A percentile compares a stretch with the other conserved stretches of the same genome.
Conservation (phyloP, 2,113 vertebrate genomes). For the Pterocles burchelli region DNA sequence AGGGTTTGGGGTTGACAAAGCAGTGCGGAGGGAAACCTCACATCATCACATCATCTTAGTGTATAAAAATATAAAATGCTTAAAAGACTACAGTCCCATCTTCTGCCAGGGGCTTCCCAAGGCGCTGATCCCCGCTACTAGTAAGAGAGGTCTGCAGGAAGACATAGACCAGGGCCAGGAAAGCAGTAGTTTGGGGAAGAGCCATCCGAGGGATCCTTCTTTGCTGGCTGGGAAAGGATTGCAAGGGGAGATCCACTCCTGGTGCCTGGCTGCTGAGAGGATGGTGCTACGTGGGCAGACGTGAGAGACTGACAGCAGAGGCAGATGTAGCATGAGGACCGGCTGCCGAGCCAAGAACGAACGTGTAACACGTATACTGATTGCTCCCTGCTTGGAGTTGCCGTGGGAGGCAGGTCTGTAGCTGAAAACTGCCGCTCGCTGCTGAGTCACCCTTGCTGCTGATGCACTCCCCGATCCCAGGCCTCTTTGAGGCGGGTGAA, state of each 20-base stretch:
- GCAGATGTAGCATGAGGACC: not conserved
- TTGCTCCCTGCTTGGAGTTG: not conserved
- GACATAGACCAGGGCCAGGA: not conserved
- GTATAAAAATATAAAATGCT: not conserved
- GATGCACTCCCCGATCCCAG: not conserved
- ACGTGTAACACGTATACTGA: not conserved
- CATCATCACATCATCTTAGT: not conserved
- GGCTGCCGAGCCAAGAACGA: not conserved
- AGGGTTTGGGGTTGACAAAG: not conserved
- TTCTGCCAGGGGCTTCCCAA: not conserved
- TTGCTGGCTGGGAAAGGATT: not conserved
- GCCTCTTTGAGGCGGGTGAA: not conserved
- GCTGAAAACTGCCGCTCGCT: not conserved
- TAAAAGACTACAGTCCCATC: not conserved
- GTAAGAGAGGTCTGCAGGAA: not conserved
- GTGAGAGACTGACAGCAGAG: not conserved
- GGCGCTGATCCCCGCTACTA: not conserved
- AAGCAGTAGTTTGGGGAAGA: not conserved
- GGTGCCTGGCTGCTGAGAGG: not conserved
- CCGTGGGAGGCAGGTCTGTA: not conserved
- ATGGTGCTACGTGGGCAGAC: not conserved
- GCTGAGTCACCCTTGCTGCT: conserved; percentile 14
- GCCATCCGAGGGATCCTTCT: not conserved
- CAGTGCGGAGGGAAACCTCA: not conserved
- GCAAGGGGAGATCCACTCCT: not conserved